Evolutionary conservation across 1,140 invertebrate genomes (phyloP), one percentile per base, ranked within the genome.

Genomic region (Lepidurus apus): DNA sequence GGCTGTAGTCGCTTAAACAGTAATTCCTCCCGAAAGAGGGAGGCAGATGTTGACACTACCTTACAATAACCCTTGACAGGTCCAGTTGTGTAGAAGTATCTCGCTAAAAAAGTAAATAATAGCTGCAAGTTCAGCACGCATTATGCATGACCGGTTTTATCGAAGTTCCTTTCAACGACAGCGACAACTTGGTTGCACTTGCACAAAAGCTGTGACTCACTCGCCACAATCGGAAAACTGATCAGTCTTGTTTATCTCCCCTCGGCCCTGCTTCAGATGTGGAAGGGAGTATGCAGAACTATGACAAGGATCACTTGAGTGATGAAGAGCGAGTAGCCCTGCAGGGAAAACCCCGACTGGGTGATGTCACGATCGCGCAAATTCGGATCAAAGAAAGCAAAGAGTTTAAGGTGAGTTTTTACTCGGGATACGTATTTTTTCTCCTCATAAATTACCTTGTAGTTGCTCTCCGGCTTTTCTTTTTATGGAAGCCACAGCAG

Each of bases 351-450:
- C 97, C 98, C 7, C 89, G 92, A 81, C 87, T 96, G 73, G 97
- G 97, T 8, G 94, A 97, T 79, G 89, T 93, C 82, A 91, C 89
- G 79, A 89, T 91, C 81, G 91, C 93, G 74, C 91, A 93, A 86
- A 90, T 99, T 80, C 90, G 93, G 81, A 94, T 99, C 82, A 96
- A 95, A 84, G 97, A 99, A 85, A 98, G 95, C 86, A 95, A 96
- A 85, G 97, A 99, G 87, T 99, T 99, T 86, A 98, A 98, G 91
- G 95, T 96, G 83, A 82, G 82, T 74, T 21, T 24, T 53, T 81
- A 13, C 21, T 47, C 0, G n/a, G n/a, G n/a, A n/a, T 42, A 7
- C n/a, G 7, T 21, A 17, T 21, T 17, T 13, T 42, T 75, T 75
- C n/a, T 7, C 17, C 42, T 75, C 11, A 21, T 75, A 65, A 13